Evolutionary conservation across 92 coral and sea anemone species (phyloP).

Genomic region (Porites lobata): DNA sequence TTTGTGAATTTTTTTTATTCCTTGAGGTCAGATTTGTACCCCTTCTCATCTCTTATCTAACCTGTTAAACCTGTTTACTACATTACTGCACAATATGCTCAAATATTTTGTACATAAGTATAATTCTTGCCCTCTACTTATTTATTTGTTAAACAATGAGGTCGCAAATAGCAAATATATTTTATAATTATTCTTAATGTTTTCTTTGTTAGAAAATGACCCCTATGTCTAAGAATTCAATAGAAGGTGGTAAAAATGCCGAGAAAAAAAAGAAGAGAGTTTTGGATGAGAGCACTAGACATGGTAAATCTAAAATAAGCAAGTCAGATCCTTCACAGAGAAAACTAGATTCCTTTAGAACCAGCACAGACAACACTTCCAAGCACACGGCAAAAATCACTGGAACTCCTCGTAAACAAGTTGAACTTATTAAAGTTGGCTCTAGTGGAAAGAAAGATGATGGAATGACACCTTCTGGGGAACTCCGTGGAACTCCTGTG

Average conservation of each 20-base stretch:
- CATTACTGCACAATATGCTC: no score
- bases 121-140: no score
- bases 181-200: no score
- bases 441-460: slow-evolving; percentile 1
- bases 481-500: slow-evolving; percentile 43
- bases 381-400: background rate
- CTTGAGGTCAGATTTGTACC: no score
- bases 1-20: no score
- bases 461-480: slow-evolving; percentile 19
- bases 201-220: slow-evolving; percentile 30
- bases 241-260: background rate
- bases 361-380: slow-evolving; percentile 20
- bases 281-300: background rate
- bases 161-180: no score
- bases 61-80: no score
- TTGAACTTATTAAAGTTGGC: background rate
- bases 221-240: background rate
- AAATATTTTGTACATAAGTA: no score
- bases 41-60: no score
- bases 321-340: slow-evolving; percentile 75
- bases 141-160: no score
- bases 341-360: slow-evolving; percentile 77
- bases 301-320: slow-evolving; percentile 41
- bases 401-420: background rate
- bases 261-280: slow-evolving; percentile 49